phyloP scores from a whole-genome alignment of 2,888 invertebrate genomes.

The Nowickia ferox region DNA sequence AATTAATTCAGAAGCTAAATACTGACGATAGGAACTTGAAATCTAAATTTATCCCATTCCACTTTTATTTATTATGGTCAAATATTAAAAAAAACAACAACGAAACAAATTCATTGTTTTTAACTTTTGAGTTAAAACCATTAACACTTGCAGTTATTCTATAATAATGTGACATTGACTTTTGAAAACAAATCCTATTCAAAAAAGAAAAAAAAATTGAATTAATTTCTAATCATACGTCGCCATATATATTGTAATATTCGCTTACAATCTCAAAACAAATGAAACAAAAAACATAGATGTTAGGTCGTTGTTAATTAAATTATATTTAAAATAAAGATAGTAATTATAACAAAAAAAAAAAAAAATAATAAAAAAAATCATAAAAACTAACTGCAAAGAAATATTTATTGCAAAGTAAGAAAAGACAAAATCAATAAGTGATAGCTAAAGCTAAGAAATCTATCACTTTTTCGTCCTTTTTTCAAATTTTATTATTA shows the following conservation, averaged over 20 bases:
- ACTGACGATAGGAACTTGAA: slow-evolving; percentile 27
- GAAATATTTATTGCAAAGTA: slow-evolving; percentile 71
- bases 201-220: slow-evolving; percentile 23
- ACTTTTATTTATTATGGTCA: slow-evolving; percentile 56
- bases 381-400: slow-evolving; percentile 66
- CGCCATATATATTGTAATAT: slow-evolving; percentile 74
- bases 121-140: slow-evolving; percentile 19
- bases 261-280: slow-evolving; percentile 77
- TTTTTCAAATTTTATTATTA: slow-evolving; percentile 63
- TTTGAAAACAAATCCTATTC: not conserved
- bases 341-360: slow-evolving; percentile 74
- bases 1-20: not conserved
- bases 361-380: slow-evolving; percentile 72
- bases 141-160: not conserved
- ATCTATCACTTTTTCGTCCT: slow-evolving; percentile 70
- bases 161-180: slow-evolving; percentile 7
- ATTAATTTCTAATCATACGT: slow-evolving; percentile 16
- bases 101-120: slow-evolving; percentile 34
- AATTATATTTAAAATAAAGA: slow-evolving; percentile 78
- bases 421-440: slow-evolving; percentile 66
- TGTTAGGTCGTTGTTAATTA: slow-evolving; percentile 79
- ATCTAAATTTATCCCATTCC: slow-evolving; percentile 46
- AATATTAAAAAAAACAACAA: slow-evolving; percentile 34
- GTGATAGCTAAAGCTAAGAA: slow-evolving; percentile 71
- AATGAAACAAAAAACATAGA: slow-evolving; percentile 71